phyloP scores from a whole-genome alignment of 2,888 invertebrate genomes.

The Trichacis sp. region DNA sequence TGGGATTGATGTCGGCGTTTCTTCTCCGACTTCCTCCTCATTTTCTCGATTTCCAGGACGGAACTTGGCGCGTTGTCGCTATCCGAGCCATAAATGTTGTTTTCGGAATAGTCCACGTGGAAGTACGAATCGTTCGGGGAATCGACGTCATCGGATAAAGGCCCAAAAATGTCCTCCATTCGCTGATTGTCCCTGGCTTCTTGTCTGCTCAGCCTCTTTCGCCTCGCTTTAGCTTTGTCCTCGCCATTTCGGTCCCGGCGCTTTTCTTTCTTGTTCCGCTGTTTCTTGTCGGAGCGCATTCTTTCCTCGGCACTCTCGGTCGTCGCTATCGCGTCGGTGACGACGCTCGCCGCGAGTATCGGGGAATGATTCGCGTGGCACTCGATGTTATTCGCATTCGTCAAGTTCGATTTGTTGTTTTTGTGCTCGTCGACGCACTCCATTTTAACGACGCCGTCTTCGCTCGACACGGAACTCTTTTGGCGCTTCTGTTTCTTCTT shows the following conservation, averaged over 20 bases:
- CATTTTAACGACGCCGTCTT: slow-evolving; percentile 54
- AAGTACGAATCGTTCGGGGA: slow-evolving; percentile 60
- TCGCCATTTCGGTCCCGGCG: slow-evolving; percentile 63
- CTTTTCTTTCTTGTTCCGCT: slow-evolving; percentile 68
- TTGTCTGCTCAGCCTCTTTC: slow-evolving; percentile 71
- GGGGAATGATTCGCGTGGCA: slow-evolving; percentile 47
- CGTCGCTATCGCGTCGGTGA: slow-evolving; percentile 38
- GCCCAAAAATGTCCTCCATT: slow-evolving; percentile 91
- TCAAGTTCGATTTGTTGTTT: slow-evolving; percentile 50
- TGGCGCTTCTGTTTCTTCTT: slow-evolving; percentile 87
- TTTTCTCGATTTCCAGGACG: slow-evolving; percentile 68
- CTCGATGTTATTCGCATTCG: slow-evolving; percentile 40
- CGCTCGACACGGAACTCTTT: slow-evolving; percentile 74
- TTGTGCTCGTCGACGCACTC: slow-evolving; percentile 49
- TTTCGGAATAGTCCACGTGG: slow-evolving; percentile 53
- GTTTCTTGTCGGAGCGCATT: slow-evolving; percentile 67
- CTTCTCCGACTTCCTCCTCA: slow-evolving; percentile 62
- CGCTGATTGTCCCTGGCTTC: slow-evolving; percentile 73
- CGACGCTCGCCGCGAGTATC: slow-evolving; percentile 15
- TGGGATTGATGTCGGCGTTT: slow-evolving; percentile 68
- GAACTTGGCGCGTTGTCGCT: slow-evolving; percentile 67
- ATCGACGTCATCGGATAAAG: slow-evolving; percentile 82
- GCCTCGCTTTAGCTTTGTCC: slow-evolving; percentile 64
- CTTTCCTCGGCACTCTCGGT: slow-evolving; percentile 60
- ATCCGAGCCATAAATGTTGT: slow-evolving; percentile 70